These are phyloP conservation scores for Patiria miniata DNA, from an alignment of 35 echinoderm and acorn worm species.

Conservation along the genomic window DNA sequence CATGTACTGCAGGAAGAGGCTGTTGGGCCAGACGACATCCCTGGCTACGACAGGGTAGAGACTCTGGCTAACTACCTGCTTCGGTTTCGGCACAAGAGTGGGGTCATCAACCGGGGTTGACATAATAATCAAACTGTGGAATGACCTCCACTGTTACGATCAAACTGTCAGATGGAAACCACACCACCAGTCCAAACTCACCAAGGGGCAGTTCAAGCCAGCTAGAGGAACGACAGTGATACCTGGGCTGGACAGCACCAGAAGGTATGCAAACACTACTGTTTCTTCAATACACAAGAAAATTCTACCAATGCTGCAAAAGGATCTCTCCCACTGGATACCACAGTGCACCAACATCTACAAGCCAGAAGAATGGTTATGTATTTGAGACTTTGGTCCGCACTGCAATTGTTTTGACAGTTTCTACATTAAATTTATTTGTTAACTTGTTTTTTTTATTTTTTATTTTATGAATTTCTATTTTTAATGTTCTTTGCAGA, in stretches of 20 bases:
- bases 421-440: no score
- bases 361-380: no score
- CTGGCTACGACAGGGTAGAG: constrained; percentile 31
- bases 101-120: constrained; percentile 27
- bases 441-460: no score
- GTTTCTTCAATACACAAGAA: not conserved
- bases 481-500: constrained; percentile 10
- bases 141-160: constrained; percentile 25
- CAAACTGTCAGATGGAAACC: constrained; percentile 11
- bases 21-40: constrained; percentile 49
- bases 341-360: no score
- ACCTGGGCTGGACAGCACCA: constrained; percentile 46
- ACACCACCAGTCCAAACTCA: constrained; percentile 20
- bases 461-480: no score
- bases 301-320: no score
- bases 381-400: no score
- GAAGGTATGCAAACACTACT: constrained; percentile 44
- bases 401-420: no score
- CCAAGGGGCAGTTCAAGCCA: constrained; percentile 46
- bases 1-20: not conserved
- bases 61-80: constrained; percentile 46
- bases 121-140: constrained; percentile 32
- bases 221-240: not conserved
- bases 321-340: no score
- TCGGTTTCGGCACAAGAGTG: constrained; percentile 14